phyloP scores from a whole-genome alignment of 2,888 invertebrate species.

The Lasioglossum marginatum region DNA sequence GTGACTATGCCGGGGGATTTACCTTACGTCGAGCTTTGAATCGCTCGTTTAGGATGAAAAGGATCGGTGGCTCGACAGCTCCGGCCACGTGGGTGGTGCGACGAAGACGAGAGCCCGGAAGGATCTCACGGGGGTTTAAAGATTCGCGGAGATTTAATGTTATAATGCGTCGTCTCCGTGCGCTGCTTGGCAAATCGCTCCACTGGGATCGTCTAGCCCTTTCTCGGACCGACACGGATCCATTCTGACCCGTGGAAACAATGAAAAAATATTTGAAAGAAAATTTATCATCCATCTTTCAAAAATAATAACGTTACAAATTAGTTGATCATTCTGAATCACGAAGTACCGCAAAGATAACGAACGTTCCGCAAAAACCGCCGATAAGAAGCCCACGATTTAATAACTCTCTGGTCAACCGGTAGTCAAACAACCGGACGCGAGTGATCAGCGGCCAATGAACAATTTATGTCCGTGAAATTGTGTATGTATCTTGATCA shows the following conservation, averaged over 20 bases:
- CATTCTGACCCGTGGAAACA: not conserved
- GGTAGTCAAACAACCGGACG: constrained; percentile 1
- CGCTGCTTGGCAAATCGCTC: constrained; percentile 50
- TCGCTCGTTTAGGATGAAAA: constrained; percentile 82
- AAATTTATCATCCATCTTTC: not conserved
- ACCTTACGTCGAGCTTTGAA: constrained; percentile 79
- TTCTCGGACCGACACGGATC: constrained; percentile 3
- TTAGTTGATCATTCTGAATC: not conserved
- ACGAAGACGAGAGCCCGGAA: constrained; percentile 73
- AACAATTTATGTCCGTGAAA: not conserved
- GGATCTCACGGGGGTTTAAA: constrained; percentile 70
- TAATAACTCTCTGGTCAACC: not conserved
- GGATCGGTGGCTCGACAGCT: constrained; percentile 76
- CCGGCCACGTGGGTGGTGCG: constrained; percentile 79
- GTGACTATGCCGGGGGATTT: constrained; percentile 80
- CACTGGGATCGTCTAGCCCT: constrained; percentile 27
- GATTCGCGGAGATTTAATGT: constrained; percentile 61
- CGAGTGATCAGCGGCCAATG: not conserved
- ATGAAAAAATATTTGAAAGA: not conserved
- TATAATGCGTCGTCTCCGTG: constrained; percentile 20
- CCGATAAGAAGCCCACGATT: not conserved
- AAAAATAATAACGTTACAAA: not conserved
- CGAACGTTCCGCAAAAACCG: not conserved
- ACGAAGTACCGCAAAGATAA: not conserved
- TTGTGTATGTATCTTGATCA: not conserved